Conservation (phyloP, 2,888 invertebrate genomes). For the Drosophila longiperda region DNA sequence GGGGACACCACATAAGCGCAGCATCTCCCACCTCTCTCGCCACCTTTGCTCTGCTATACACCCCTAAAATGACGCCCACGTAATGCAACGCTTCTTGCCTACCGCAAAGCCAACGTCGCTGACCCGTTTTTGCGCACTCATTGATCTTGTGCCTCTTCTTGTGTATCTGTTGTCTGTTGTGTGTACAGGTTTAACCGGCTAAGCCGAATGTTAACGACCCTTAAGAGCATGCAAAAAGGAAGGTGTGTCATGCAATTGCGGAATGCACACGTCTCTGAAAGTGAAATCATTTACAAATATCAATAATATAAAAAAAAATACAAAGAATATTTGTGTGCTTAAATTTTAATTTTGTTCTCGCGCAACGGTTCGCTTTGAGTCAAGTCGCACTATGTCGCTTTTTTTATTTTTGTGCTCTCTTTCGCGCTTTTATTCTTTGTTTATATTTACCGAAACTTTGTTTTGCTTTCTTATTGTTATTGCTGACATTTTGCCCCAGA, state of each 20-base stretch:
- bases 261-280: constrained; percentile 28
- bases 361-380: constrained; percentile 29
- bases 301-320: background rate
- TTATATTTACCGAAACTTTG: constrained; percentile 73
- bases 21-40: constrained; percentile 1
- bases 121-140: constrained; percentile 78
- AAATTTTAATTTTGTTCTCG: constrained; percentile 6
- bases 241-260: constrained; percentile 56
- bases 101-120: constrained; percentile 58
- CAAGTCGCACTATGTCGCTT: constrained; percentile 45
- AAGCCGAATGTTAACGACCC: constrained; percentile 66
- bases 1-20: constrained; percentile 15
- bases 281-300: constrained; percentile 21
- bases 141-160: constrained; percentile 68
- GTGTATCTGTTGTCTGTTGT: constrained; percentile 65
- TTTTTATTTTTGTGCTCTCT: constrained; percentile 40
- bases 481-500: constrained; percentile 31
- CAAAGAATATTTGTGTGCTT: constrained; percentile 3
- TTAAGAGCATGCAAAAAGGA: constrained; percentile 44
- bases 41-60: constrained; percentile 11
- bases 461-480: constrained; percentile 61
- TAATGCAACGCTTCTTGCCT: constrained; percentile 48
- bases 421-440: constrained; percentile 70
- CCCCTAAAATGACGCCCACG: constrained; percentile 59
- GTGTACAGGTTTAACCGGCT: constrained; percentile 68